phyloP scores from a whole-genome alignment of 2,888 invertebrate species.

The Colostygia pectinataria region DNA sequence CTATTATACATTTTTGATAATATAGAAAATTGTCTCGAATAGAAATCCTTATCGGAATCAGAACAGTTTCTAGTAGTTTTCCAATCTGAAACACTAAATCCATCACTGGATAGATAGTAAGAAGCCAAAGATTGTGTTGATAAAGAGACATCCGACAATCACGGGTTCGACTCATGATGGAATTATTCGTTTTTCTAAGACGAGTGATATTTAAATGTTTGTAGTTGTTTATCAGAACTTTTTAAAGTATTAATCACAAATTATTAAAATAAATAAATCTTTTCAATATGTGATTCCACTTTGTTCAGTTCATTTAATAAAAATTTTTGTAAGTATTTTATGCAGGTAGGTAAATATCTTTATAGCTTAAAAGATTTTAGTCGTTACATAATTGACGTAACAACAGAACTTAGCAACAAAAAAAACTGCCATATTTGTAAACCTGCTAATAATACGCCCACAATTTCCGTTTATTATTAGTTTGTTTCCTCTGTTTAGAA shows the following conservation, averaged over 20 bases:
- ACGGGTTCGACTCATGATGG: conserved; percentile 33
- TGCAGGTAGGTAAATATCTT: too few species aligned
- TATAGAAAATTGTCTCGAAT: too few species aligned
- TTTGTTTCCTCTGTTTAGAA: conserved; percentile 40
- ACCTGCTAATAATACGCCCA: conserved; percentile 21
- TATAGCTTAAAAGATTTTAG: too few species aligned
- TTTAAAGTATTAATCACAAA: too few species aligned
- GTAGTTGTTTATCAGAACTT: neutral
- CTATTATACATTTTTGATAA: too few species aligned
- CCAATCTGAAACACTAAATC: conserved; percentile 5
- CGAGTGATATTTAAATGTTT: conserved; percentile 5
- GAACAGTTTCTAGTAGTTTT: conserved; percentile 8
- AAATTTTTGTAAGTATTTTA: too few species aligned
- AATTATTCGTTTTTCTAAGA: conserved; percentile 27
- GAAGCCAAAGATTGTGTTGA: conserved; percentile 27
- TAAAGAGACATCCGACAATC: conserved; percentile 31
- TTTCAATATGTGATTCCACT: too few species aligned
- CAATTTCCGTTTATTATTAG: conserved; percentile 36
- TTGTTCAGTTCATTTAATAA: too few species aligned
- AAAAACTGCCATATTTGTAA: conserved; percentile 8
- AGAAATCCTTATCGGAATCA: too few species aligned
- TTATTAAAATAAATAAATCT: too few species aligned
- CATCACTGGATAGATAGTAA: conserved; percentile 8
- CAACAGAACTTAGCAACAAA: neutral
- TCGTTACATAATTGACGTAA: neutral